These are phyloP conservation scores for Neomicropteryx cornuta DNA, from an alignment of 1,140 invertebrate genomes.

Conservation along the genomic window DNA sequence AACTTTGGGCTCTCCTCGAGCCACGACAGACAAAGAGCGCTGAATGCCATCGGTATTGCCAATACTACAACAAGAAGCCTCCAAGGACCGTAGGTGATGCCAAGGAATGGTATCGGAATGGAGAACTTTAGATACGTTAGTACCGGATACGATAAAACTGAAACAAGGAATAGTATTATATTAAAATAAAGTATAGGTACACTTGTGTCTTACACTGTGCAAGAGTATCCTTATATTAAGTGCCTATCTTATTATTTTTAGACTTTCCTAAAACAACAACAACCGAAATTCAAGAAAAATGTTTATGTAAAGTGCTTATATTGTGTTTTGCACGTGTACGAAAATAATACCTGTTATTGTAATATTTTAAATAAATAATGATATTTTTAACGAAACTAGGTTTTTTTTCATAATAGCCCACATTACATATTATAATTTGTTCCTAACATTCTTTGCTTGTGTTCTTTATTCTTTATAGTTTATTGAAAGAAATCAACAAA, in stretches of 20 bases:
- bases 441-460: too few species aligned
- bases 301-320: too few species aligned
- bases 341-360: too few species aligned
- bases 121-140: constrained; percentile 34
- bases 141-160: constrained; percentile 27
- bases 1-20: constrained; percentile 64
- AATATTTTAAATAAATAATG: too few species aligned
- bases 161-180: constrained; percentile 14
- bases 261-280: not conserved
- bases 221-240: not conserved
- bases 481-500: too few species aligned
- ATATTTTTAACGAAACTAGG: too few species aligned
- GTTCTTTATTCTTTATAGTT: too few species aligned
- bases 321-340: too few species aligned
- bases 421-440: too few species aligned
- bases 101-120: constrained; percentile 26
- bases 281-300: not conserved
- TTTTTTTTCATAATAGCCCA: too few species aligned
- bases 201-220: not conserved
- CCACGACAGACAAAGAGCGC: constrained; percentile 41
- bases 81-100: constrained; percentile 48
- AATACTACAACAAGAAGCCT: constrained; percentile 52
- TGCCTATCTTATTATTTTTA: constrained; percentile 3
- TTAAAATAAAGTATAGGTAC: constrained; percentile 23
- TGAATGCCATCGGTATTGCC: constrained; percentile 47